Evolutionary conservation across 1,140 invertebrate genomes (phyloP), one percentile per base, ranked within the genome.

Genomic region (Ceratina australensis): DNA sequence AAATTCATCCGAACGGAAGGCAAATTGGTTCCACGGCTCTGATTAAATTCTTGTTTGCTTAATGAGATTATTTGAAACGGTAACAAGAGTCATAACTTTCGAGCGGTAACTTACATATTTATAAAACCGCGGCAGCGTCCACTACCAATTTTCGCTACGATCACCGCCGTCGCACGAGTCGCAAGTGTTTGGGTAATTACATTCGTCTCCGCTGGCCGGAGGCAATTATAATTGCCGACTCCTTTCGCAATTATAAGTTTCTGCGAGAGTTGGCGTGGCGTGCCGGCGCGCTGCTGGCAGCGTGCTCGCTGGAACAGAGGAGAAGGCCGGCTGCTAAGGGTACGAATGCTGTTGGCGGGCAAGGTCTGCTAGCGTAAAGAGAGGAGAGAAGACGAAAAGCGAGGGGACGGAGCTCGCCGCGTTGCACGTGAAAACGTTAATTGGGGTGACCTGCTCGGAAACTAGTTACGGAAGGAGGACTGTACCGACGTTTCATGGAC

Each of bases 191-290:
- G 86, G 87, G 91, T 91, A 89, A 90, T 91, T 91, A 90, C 88
- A 86, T 87, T 86, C 87, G 89, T 89, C 89, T 89, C 86, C 75
- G 83, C 81, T 82, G 83, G 79, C 76, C 79, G 78, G 84, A 84
- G 87, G 91, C 91, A 92, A 92, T 92, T 92, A 92, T 92, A 92
- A 92, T 92, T 91, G 91, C 90, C 89, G 87, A 88, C 91, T 92
- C 91, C 91, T 92, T 92, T 92, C 86, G 91, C 90, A 92, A 92
- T 92, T 92, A 92, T 92, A 92, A 92, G 91, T 92, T 92, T 92
- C 89, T 87, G 81, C 86, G 89, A 90, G 89, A 88, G 86, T 89
- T 87, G 81, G 79, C 85, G 87, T 78, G 85, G 80, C 82, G 79
- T 67, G 66, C 65, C 65, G 75, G 83, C 79, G 82, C 65, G 78